A percentile compares a stretch with the other conserved stretches of the same genome.
Evolutionary conservation across 2,888 invertebrate species (phyloP).

Genomic region (Chalcis sispes): DNA sequence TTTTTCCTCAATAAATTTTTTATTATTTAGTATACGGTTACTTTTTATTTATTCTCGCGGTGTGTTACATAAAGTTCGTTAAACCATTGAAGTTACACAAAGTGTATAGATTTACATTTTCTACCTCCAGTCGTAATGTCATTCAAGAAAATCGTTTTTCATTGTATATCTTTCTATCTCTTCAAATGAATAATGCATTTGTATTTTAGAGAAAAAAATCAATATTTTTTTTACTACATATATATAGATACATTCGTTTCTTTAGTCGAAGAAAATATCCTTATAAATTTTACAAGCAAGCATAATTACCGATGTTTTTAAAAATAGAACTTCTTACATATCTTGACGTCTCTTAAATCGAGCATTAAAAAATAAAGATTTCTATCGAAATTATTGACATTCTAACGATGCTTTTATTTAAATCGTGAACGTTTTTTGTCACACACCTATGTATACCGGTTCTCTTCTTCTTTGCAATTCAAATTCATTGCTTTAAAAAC

Average conservation of each 20-base stretch:
- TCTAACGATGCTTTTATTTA: too few species aligned
- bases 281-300: background rate
- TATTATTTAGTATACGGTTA: too few species aligned
- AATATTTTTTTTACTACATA: too few species aligned
- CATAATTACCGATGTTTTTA: conserved; percentile 1
- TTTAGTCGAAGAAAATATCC: background rate
- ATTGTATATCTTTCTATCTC: conserved; percentile 1
- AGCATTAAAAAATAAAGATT: too few species aligned
- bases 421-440: too few species aligned
- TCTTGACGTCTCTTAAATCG: background rate
- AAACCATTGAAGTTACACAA: conserved; percentile 14
- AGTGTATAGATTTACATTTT: conserved; percentile 18
- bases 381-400: too few species aligned
- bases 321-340: background rate
- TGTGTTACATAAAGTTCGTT: conserved; percentile 5
- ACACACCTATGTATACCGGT: too few species aligned
- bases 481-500: too few species aligned
- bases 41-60: too few species aligned
- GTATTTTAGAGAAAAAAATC: conserved; percentile 1
- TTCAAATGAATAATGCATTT: conserved; percentile 36
- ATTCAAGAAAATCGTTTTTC: conserved; percentile 32
- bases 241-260: background rate
- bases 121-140: background rate
- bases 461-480: too few species aligned
- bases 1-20: too few species aligned